Conservation (phyloP, 2,888 invertebrate genomes). For the Galerucella pusilla region DNA sequence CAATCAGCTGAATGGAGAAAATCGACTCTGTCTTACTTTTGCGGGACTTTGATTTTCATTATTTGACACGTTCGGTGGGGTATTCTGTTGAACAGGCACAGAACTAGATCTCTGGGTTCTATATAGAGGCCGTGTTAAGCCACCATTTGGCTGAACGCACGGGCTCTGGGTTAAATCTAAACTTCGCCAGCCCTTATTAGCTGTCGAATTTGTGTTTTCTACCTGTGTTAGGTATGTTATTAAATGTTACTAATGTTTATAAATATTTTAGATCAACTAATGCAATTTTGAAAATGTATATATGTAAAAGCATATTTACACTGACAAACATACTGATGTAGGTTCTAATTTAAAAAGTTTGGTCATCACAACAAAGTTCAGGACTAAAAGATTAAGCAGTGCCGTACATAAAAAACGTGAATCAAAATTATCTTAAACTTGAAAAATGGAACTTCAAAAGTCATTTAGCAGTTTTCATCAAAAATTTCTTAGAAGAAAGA, state of each 20-base stretch:
- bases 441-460: no score
- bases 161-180: slow-evolving; percentile 65
- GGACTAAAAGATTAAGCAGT: background rate
- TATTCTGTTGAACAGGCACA: slow-evolving; percentile 67
- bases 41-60: slow-evolving; percentile 58
- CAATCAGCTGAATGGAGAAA: slow-evolving; percentile 30
- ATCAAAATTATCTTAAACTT: background rate
- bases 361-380: background rate
- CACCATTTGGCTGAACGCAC: slow-evolving; percentile 58
- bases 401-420: background rate
- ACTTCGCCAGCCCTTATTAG: slow-evolving; percentile 68
- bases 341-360: background rate
- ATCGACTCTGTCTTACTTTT: slow-evolving; percentile 60
- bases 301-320: slow-evolving; percentile 21
- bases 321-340: background rate
- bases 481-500: no score
- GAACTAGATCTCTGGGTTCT: slow-evolving; percentile 74
- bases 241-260: slow-evolving; percentile 33
- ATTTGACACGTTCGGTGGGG: slow-evolving; percentile 52
- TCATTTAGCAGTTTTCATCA: no score
- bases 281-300: slow-evolving; percentile 11
- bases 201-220: slow-evolving; percentile 58
- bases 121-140: slow-evolving; percentile 67
- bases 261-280: slow-evolving; percentile 3
- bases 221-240: slow-evolving; percentile 57